Conservation (phyloP, 2,888 invertebrate genomes). For the Chrysotoxum bicinctum region DNA sequence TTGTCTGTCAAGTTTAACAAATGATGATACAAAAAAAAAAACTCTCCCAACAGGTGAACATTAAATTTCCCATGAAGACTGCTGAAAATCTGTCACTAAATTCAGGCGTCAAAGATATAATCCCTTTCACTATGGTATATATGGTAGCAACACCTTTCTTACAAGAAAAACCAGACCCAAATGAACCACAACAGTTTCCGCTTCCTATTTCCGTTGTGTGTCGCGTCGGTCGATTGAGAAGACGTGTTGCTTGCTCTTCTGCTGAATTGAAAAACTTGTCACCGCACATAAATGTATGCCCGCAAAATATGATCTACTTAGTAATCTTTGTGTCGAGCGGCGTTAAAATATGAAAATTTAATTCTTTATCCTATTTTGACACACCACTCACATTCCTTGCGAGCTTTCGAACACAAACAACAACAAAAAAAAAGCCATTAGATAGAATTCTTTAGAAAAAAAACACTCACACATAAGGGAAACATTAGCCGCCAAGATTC, state of each 20-base stretch:
- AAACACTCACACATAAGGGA: constrained; percentile 3
- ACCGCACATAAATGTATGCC: constrained; percentile 21
- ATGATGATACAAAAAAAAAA: constrained; percentile 56
- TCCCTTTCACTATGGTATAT: not conserved
- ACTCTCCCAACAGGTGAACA: constrained; percentile 30
- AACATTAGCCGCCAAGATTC: constrained; percentile 31
- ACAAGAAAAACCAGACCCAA: not conserved
- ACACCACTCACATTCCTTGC: constrained; percentile 45
- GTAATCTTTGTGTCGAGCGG: constrained; percentile 47
- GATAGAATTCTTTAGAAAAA: not conserved
- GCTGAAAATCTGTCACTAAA: constrained; percentile 32
- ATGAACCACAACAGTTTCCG: constrained; percentile 13
- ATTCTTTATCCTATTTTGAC: constrained; percentile 33
- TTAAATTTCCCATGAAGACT: constrained; percentile 14
- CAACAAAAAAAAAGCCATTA: not conserved
- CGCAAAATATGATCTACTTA: constrained; percentile 31
- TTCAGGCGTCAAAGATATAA: constrained; percentile 16
- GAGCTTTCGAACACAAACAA: constrained; percentile 1
- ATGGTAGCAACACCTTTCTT: not conserved
- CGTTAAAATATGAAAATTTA: constrained; percentile 21
- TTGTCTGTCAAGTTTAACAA: constrained; percentile 51
- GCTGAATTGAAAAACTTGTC: constrained; percentile 39
- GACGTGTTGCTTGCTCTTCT: constrained; percentile 17
- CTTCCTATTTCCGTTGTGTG: constrained; percentile 5
- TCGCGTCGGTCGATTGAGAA: not conserved